phyloP scores from a whole-genome alignment of 92 coral and sea anemone species.

The Scolanthus callimorphus region DNA sequence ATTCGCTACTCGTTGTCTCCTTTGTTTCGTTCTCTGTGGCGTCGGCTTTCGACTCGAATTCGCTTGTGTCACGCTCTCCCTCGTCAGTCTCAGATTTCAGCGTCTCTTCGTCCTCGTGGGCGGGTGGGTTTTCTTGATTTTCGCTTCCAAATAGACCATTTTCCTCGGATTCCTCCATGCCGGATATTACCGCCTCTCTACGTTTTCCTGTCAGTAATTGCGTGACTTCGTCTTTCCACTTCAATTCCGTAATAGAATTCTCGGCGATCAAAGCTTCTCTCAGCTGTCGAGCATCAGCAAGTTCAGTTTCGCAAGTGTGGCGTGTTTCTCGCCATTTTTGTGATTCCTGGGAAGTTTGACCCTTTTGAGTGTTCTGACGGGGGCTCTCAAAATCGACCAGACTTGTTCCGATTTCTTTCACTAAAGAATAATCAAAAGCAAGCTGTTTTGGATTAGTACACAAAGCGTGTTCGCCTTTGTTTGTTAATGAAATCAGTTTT shows the following conservation, averaged over 20 bases:
- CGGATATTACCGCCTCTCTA: background rate
- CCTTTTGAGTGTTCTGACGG: no score
- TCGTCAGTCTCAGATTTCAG: background rate
- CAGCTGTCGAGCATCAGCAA: background rate
- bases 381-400: no score
- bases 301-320: background rate
- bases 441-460: no score
- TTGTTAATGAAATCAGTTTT: no score
- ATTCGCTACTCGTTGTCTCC: background rate
- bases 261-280: background rate
- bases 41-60: constrained; percentile 8
- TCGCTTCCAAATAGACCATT: no score
- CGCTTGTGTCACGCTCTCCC: constrained; percentile 17
- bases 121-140: no score
- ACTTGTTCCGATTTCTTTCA: no score
- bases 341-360: background rate
- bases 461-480: no score
- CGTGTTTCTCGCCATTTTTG: background rate
- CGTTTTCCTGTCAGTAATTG: background rate
- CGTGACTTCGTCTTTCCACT: background rate
- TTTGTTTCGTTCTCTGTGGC: background rate
- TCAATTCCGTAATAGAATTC: background rate
- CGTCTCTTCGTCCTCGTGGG: no score
- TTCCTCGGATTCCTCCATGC: no score
- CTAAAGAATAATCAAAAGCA: no score